phyloP scores from a whole-genome alignment of 2,888 invertebrate species.

The Eupithecia exiguata region DNA sequence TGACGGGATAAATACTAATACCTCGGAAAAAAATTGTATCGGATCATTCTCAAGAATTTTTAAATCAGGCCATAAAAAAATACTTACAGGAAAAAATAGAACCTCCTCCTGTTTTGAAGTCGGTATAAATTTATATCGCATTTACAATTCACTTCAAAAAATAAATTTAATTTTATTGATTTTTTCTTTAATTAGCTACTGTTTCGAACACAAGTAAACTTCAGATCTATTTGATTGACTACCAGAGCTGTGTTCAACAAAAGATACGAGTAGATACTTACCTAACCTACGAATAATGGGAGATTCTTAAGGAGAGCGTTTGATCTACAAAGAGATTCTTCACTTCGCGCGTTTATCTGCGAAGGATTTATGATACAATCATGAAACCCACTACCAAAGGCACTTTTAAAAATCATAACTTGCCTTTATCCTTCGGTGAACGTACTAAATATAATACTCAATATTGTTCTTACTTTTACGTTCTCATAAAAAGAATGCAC shows the following conservation, averaged over 20 bases:
- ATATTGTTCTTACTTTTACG: constrained; percentile 48
- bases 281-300: not conserved
- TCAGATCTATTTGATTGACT: not conserved
- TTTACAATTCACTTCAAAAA: no score
- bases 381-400: not conserved
- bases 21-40: no score
- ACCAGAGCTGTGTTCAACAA: not conserved
- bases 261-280: not conserved
- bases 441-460: constrained; percentile 35
- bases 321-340: constrained; percentile 12
- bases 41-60: no score
- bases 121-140: no score
- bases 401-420: constrained; percentile 19
- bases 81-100: no score
- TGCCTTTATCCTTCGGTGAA: constrained; percentile 27
- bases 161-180: not conserved
- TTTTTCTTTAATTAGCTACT: not conserved
- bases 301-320: not conserved
- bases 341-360: constrained; percentile 3
- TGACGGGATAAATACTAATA: no score
- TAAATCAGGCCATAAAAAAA: no score
- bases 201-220: not conserved
- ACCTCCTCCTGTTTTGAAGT: no score
- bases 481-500: constrained; percentile 51
- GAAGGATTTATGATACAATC: constrained; percentile 13